Base-by-base conservation (phyloP, 2,797 vertebrate genomes). In the Buceros bicornis region DNA sequence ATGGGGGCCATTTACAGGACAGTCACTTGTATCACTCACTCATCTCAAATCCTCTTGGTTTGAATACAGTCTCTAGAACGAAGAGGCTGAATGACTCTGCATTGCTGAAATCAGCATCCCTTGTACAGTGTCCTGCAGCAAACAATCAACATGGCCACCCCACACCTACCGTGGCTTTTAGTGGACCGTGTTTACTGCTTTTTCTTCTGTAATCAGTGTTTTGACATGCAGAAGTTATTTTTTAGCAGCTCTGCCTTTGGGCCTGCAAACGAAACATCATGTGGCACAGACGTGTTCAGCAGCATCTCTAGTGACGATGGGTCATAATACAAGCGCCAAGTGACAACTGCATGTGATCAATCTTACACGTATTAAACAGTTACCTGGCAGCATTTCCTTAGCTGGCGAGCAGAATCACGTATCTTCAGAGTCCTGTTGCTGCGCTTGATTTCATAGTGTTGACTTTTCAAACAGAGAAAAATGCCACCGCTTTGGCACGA, bases 141-240 rank as follows among this genome's bases (percentile, higher is more conserved):
- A 92, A 94, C 7, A 53, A 74, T 79, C 48, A 53, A 48, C 54
- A 12, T 1, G n/a, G 91, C 66, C 84, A 77, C 9, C 16, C 76
- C 88, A 90, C 18, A 8, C 60, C 20, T 22, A 43, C 79, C 1
- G 0, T 17, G 74, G 82, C 86, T 92, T 95, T 90, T 67, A 70
- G 73, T 76, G 97, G 72, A 51, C 69, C 21, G 1, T 25, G 4
- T 77, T 91, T 72, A 61, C 72, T 83, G 81, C 50, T 16, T 66
- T 90, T 95, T 90, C 87, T 96, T 86, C 96, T 82, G 60, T 62
- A 92, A 86, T 93, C 82, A 80, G 87, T 82, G 77, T 90, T 93
- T 94, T 87, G 92, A 95, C 97, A 97, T 97, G 98, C 97, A 98
- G 93, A 96, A 93, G 77, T 96, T 96, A 93, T 89, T 90, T 90